Evolutionary conservation across 2,888 invertebrate genomes (phyloP).

Genomic region (Chaetogeoica ovagalla): DNA sequence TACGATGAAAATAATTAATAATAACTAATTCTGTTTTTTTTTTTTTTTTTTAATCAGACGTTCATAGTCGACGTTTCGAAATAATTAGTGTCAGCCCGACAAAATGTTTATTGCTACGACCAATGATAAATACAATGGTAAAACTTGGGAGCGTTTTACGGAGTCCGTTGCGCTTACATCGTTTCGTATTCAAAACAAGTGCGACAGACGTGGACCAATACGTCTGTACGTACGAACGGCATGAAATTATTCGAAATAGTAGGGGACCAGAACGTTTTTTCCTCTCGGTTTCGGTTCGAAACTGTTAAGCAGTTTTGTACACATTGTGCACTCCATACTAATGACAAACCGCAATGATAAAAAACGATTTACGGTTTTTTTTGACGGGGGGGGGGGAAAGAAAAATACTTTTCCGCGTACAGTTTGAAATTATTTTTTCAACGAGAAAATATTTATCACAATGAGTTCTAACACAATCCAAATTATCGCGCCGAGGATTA

Average conservation of each 20-base stretch:
- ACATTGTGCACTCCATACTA: neutral
- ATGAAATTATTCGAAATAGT: neutral
- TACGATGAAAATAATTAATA: neutral
- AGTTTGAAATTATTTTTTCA: neutral
- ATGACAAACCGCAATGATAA: neutral
- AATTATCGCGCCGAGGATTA: too few relatives aligned
- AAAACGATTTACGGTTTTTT: constrained; percentile 18
- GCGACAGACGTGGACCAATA: constrained; percentile 38
- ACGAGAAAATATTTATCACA: neutral
- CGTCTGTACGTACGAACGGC: constrained; percentile 2
- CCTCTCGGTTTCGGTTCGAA: neutral
- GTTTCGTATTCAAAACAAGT: constrained; percentile 43
- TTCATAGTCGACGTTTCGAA: constrained; percentile 12
- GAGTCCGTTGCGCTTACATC: constrained; percentile 34
- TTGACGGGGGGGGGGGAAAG: neutral
- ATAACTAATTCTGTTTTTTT: neutral
- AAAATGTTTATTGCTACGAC: constrained; percentile 2
- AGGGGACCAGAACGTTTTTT: neutral
- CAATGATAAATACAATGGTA: constrained; percentile 12
- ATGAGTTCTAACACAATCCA: too few relatives aligned
- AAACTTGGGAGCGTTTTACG: constrained; percentile 8
- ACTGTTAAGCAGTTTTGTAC: constrained; percentile 1
- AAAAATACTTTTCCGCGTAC: too few relatives aligned
- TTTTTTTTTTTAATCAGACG: neutral
- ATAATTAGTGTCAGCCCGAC: constrained; percentile 18